A percentile compares a stretch with the other conserved stretches of the same genome.
Evolutionary conservation across 2,113 vertebrate species (phyloP).

Genomic region (Nanorana parkeri): DNA sequence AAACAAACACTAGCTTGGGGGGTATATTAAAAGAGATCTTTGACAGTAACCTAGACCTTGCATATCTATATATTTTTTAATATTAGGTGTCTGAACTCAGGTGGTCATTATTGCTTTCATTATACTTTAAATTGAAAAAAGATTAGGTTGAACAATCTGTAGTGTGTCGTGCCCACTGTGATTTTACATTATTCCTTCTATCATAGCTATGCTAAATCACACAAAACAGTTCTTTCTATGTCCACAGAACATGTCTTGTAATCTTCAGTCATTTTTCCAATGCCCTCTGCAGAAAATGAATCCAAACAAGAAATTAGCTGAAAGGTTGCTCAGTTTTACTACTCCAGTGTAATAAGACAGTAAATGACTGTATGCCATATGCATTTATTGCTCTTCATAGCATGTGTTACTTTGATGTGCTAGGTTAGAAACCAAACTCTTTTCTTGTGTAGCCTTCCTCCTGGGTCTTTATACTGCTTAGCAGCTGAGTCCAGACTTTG

Average conservation of each 20-base stretch:
- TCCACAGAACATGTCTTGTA: conserved; percentile 63
- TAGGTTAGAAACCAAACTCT: conserved; percentile 80
- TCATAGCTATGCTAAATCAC: neutral
- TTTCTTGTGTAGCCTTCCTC: conserved; percentile 87
- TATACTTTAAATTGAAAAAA: neutral
- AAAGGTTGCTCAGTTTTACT: conserved; percentile 75
- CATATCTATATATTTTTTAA: neutral
- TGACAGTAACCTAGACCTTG: neutral
- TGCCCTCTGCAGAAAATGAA: conserved; percentile 69
- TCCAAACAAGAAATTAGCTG: conserved; percentile 72
- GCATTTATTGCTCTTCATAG: conserved; percentile 82
- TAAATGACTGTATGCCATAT: conserved; percentile 80
- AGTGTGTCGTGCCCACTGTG: neutral
- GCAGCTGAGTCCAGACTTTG: conserved; percentile 93
- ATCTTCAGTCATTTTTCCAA: conserved; percentile 79
- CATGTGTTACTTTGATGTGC: conserved; percentile 89
- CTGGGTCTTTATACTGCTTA: conserved; percentile 91
- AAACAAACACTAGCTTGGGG: neutral
- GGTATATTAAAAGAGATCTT: neutral
- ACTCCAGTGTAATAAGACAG: conserved; percentile 80
- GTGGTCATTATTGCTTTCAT: neutral
- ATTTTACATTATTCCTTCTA: neutral
- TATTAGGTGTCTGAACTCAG: neutral
- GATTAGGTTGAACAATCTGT: neutral
- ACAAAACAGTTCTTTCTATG: neutral